Evolutionary conservation across 2,888 invertebrate species (phyloP).

Genomic region (Aradus depressus): DNA sequence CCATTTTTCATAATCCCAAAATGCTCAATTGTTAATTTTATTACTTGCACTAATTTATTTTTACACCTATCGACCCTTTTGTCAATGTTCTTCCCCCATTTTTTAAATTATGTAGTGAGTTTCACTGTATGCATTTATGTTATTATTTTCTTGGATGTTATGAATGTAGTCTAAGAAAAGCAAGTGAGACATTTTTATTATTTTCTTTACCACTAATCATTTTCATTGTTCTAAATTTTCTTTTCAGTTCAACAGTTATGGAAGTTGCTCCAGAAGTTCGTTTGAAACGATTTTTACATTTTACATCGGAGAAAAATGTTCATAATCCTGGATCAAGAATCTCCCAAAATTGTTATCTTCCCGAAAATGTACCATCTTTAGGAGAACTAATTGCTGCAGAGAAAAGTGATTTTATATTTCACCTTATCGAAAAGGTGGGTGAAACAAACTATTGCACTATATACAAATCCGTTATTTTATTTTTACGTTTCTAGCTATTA

Average conservation of each 20-base stretch:
- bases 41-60: no score
- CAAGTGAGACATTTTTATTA: no score
- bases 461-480: no score
- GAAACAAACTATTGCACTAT: background rate
- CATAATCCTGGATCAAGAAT: conserved; percentile 20
- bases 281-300: conserved; percentile 23
- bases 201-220: background rate
- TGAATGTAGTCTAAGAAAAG: no score
- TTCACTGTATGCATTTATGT: no score
- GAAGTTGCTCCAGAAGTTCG: conserved; percentile 10
- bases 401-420: conserved; percentile 15
- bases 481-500: no score
- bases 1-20: no score
- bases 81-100: no score
- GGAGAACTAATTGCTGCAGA: conserved; percentile 13
- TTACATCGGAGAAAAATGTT: conserved; percentile 16
- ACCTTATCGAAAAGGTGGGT: conserved; percentile 21
- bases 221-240: background rate
- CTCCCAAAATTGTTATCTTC: background rate
- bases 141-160: no score
- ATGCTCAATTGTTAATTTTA: no score
- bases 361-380: conserved; percentile 17
- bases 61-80: no score
- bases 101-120: no score
- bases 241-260: conserved; percentile 2